Evolutionary conservation across 1,140 invertebrate species (phyloP), one percentile per base, ranked within the genome.

Genomic region (Psix sp.): DNA sequence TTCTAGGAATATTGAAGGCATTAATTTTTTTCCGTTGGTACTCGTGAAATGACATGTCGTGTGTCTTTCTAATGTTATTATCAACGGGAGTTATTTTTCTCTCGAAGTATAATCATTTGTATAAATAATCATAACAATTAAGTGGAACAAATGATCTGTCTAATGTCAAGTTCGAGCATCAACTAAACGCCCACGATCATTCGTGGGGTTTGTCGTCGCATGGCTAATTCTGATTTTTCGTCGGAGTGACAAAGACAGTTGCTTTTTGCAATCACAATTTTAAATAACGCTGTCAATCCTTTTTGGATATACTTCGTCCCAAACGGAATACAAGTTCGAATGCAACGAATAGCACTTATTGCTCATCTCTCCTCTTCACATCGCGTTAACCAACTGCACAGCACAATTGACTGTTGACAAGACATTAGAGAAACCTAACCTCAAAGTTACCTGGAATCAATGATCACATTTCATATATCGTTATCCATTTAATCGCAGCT

Each of bases 41-140:
- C 7, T 10, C 5, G 0, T 40, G 21, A 10, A 3, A 5, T 52
- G 48, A 51, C 73, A 78, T 74, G 77, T 77, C 81, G 80, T 78
- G 80, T 85, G 80, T 85, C 82, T 84, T 81, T 85, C 78, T 84
- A 83, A 85, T 85, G 82, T 85, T 85, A 81, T 85, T 85, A 85
- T 84, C 82, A 78, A 81, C 76, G 65, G 73, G 77, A 78, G 57
- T 77, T 77, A 52, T 48, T 78, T 76, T 81, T 80, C 66, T 54
- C 60, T 51, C 14, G 1, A 48, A 56, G 63, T 72, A 45, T 54
- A 17, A 43, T 31, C 31, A 45, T 57, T 63, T 51, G 10, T 17
- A 43, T 36, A 21, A 63, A 31, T 31, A 42, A 52, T 63, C 31
- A 39, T 49, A 56, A 60, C 21, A 46, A 26, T 39, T 18, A 36